These are phyloP conservation scores for Caenorhabditis afra DNA, from an alignment of 2,888 invertebrate genomes.

Conservation along the genomic window DNA sequence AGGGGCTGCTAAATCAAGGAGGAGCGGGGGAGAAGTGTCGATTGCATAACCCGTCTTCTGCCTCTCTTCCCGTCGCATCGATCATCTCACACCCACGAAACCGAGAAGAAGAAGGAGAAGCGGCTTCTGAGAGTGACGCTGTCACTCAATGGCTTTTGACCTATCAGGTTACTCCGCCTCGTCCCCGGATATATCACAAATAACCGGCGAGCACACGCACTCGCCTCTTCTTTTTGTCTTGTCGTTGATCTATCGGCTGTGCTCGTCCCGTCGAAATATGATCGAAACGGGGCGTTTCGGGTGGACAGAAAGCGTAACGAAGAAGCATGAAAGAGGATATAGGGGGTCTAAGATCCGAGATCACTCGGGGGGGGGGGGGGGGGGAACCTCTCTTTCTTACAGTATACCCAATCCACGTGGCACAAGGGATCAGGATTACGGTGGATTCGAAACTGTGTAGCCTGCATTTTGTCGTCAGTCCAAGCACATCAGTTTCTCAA, in stretches of 20 bases:
- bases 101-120: conserved; percentile 8
- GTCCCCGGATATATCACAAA: conserved; percentile 40
- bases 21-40: neutral
- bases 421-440: no score
- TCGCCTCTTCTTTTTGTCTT: conserved; percentile 1
- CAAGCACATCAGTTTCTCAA: neutral
- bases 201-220: conserved; percentile 13
- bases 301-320: neutral
- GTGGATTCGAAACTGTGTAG: neutral
- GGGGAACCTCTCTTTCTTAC: no score
- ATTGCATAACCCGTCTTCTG: conserved; percentile 38
- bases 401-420: no score
- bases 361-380: no score
- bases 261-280: conserved; percentile 13
- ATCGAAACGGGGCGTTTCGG: neutral
- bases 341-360: neutral
- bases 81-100: conserved; percentile 23
- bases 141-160: conserved; percentile 36
- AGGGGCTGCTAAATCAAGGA: neutral
- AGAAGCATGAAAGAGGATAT: neutral
- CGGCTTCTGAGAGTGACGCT: neutral
- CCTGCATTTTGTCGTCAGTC: no score
- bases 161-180: conserved; percentile 29
- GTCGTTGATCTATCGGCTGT: conserved; percentile 29
- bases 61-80: conserved; percentile 17